Base-by-base conservation (phyloP, 1,140 invertebrate species). In the Bombus picipes region DNA sequence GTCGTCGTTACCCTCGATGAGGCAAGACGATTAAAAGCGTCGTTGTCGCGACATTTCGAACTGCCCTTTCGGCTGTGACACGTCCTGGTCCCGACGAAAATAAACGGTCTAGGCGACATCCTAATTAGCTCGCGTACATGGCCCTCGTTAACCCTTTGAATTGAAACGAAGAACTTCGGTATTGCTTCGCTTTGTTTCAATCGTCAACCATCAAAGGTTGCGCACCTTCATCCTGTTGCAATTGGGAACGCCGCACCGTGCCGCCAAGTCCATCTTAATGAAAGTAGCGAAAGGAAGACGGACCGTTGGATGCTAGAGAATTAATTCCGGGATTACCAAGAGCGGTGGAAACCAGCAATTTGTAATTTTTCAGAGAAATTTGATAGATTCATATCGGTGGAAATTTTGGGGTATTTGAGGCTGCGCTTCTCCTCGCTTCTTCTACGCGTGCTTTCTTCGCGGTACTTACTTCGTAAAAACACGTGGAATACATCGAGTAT, bases 31-130 rank as follows among this genome's bases (percentile, higher is more conserved):
- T 79, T 68, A 28, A 37, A 43, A 22, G 12, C 37, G 39, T 8
- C 6, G 28, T 41, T 10, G 34, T 37, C 34, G 74, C 28, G 41
- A 43, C n/a, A 3, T 9, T 5, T 22, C 41, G 13, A 10, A 18
- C 6, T 37, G 32, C 47, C 18, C 8, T 81, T 47, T 34, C n/a
- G 9, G 18, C 18, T 4, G 13, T 6, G 34, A 13, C 8, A 1
- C 10, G 37, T 74, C 15, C 32, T 47, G n/a, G 57, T 37, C 34
- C 43, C 43, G 47, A 75, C 43, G 39, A 72, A 84, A 79, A 72
- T 79, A 84, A 79, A 79, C 47, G 47, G 13, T 80, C 76, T 62
- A 71, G 83, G n/a, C 68, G 82, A 78, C 66, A 79, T 71, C 37
- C 75, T 84, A 79, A 84, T 79, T 77, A 84, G 32, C 47, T 6